A percentile compares a stretch with the other conserved stretches of the same genome.
phyloP scores from a whole-genome alignment of 2,113 vertebrate species.

The Limnothrissa miodon region DNA sequence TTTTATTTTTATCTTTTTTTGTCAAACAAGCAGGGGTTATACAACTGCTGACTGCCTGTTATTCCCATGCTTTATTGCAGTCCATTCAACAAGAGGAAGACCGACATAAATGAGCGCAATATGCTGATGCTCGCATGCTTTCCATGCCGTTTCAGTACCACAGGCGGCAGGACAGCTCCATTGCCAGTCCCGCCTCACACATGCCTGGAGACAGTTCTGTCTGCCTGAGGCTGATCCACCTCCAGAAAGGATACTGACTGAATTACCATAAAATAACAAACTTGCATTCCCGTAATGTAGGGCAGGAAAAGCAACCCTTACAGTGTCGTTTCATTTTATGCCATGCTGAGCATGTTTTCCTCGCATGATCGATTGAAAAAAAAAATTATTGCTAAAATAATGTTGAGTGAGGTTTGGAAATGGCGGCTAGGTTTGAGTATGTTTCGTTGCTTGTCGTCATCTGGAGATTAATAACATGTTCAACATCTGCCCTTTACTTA shows the following conservation, averaged over 20 bases:
- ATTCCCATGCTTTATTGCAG: constrained; percentile 18
- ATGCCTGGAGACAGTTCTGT: background rate
- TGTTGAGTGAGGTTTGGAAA: background rate
- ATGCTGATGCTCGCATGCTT: background rate
- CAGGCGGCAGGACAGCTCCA: constrained; percentile 35
- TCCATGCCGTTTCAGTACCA: constrained; percentile 27
- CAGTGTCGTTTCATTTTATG: background rate
- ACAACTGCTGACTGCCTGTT: background rate
- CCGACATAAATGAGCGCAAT: constrained; percentile 33
- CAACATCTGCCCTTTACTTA: background rate
- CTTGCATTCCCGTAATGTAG: background rate
- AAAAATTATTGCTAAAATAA: background rate
- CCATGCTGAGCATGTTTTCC: background rate
- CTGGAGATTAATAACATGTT: background rate
- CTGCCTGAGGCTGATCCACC: background rate
- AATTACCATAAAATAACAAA: constrained; percentile 20
- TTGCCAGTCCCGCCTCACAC: background rate
- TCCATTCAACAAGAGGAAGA: constrained; percentile 26
- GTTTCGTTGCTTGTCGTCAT: background rate
- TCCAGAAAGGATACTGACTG: background rate
- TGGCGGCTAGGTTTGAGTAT: background rate
- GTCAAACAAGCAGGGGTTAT: background rate
- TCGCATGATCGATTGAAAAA: background rate
- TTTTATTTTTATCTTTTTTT: background rate
- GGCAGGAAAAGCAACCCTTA: background rate